phyloP scores from a whole-genome alignment of 2,888 invertebrate species.

The Panopea generosa region DNA sequence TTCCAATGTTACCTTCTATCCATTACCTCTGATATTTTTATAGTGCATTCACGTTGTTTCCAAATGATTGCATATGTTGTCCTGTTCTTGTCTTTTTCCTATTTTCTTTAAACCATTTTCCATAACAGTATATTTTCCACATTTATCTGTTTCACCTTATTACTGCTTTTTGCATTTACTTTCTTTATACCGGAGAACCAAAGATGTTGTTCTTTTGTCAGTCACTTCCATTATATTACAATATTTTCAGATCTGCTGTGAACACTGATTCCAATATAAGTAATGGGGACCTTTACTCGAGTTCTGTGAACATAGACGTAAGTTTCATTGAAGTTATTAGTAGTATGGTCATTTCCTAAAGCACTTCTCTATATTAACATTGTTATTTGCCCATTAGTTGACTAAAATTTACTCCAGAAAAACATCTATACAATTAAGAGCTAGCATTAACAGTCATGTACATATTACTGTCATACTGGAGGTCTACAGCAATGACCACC shows the following conservation, averaged over 20 bases:
- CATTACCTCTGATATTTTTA: slow-evolving; percentile 1
- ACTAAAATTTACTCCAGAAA: background rate
- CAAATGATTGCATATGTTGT: background rate
- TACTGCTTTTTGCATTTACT: background rate
- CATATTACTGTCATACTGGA: too few relatives aligned
- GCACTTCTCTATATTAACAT: background rate
- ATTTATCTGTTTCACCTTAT: too few relatives aligned
- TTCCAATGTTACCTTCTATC: background rate
- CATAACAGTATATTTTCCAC: too few relatives aligned
- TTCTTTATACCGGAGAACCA: background rate
- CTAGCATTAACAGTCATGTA: too few relatives aligned
- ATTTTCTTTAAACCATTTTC: background rate
- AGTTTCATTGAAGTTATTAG: background rate
- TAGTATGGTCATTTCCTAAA: background rate
- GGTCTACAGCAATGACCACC: too few relatives aligned
- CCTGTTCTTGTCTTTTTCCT: background rate
- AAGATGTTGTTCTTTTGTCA: too few relatives aligned
- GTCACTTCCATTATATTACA: too few relatives aligned
- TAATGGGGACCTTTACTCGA: background rate
- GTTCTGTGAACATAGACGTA: background rate
- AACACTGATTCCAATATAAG: background rate
- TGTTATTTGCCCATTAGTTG: background rate
- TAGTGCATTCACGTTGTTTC: background rate
- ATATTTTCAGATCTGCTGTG: background rate
- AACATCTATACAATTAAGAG: background rate